A percentile compares a stretch with the other conserved stretches of the same genome.
Conservation (phyloP, 1,140 invertebrate species). For the Palaemon carinicauda region DNA sequence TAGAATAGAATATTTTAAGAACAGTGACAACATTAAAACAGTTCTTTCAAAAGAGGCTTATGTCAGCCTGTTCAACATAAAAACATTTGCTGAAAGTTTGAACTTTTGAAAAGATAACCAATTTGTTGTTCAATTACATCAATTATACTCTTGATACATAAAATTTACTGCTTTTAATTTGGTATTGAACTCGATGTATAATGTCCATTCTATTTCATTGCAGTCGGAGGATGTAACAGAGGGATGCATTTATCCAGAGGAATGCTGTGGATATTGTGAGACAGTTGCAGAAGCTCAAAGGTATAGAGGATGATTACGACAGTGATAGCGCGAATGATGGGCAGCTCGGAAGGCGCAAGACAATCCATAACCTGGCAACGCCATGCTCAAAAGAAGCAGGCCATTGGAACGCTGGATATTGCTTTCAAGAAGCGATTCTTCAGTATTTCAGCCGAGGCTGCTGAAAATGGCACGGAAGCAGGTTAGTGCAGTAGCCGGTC, state of each 20-base stretch:
- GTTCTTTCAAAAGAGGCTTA: no score
- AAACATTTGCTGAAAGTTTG: no score
- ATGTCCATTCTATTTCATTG: constrained; percentile 59
- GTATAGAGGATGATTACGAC: constrained; percentile 83
- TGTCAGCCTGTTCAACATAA: no score
- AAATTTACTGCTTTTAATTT: background rate
- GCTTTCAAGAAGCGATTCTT: constrained; percentile 93
- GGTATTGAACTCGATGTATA: constrained; percentile 50
- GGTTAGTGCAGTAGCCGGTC: no score
- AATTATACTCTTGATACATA: no score
- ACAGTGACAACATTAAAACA: no score
- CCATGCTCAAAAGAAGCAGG: constrained; percentile 82
- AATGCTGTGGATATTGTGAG: constrained; percentile 93
- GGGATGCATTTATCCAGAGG: constrained; percentile 85
- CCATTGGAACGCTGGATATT: constrained; percentile 90
- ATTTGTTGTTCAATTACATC: no score
- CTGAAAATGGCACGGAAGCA: constrained; percentile 62
- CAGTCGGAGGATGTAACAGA: constrained; percentile 82
- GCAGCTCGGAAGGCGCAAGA: constrained; percentile 71
- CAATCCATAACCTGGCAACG: constrained; percentile 87
- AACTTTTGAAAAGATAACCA: no score
- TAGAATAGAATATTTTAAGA: no score
- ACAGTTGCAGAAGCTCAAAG: constrained; percentile 85
- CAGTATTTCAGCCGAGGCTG: constrained; percentile 77
- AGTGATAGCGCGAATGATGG: constrained; percentile 56